phyloP scores from a whole-genome alignment of 2,113 vertebrate genomes.

The Potamarius usumacintae region DNA sequence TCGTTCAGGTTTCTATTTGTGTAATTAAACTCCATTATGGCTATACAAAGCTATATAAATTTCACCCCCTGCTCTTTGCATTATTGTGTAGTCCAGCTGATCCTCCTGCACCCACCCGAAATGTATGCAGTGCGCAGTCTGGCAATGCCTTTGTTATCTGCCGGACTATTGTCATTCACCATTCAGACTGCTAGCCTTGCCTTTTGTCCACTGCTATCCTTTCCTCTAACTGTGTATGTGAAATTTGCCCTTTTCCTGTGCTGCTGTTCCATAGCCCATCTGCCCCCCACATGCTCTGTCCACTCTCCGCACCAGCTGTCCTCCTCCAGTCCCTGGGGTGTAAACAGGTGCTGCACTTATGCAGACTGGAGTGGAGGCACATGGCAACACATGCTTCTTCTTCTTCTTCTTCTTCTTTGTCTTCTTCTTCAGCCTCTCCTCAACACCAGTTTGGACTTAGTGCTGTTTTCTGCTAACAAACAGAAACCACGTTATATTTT shows the following conservation, averaged over 20 bases:
- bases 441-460: conserved; percentile 29
- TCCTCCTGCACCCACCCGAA: conserved; percentile 47
- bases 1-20: conserved; percentile 41
- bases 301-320: conserved; percentile 70
- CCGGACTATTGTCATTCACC: conserved; percentile 66
- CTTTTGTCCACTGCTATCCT: conserved; percentile 73
- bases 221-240: conserved; percentile 59
- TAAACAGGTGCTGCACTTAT: conserved; percentile 59
- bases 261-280: conserved; percentile 63
- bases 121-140: conserved; percentile 54
- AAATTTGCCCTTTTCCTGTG: conserved; percentile 61
- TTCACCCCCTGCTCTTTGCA: conserved; percentile 51
- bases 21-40: conserved; percentile 49
- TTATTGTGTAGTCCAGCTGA: conserved; percentile 65
- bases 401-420: conserved; percentile 31
- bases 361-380: conserved; percentile 48
- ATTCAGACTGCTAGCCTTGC: conserved; percentile 64
- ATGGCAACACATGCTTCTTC: conserved; percentile 48
- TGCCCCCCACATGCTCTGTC: conserved; percentile 62
- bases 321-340: conserved; percentile 59
- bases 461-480: conserved; percentile 11
- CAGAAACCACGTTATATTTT: not conserved
- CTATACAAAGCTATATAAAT: conserved; percentile 57
- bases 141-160: conserved; percentile 71
- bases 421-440: conserved; percentile 26